Evolutionary conservation across 2,888 invertebrate genomes (phyloP), one percentile per base, ranked within the genome.

Genomic region (Drosophila bunnanda): DNA sequence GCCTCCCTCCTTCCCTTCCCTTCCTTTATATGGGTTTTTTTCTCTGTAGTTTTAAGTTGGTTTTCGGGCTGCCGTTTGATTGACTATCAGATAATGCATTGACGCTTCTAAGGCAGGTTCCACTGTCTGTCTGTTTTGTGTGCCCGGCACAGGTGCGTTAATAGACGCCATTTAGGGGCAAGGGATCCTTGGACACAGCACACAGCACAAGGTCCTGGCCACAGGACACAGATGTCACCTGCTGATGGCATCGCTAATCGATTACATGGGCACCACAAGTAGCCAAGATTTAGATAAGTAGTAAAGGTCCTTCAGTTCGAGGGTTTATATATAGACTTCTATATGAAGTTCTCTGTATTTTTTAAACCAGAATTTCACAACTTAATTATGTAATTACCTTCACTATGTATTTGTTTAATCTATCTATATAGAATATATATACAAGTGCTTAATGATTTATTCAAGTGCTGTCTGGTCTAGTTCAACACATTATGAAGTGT

Each of bases 31-130:
- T n/a, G n/a, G n/a, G n/a, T n/a, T n/a, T n/a, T 39, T 15, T 39
- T 25, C 4, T 25, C 25, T 25, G 25, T 25, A 25, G 25, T 25
- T 25, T 25, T 5, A 1, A 17, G 20, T 39, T 39, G 13, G 17
- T 17, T 57, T 53, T 65, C 28, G 53, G 65, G 75, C 82, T 74
- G 61, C 71, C 65, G 73, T 83, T 79, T 75, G 85, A 85, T 85
- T 82, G 88, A 82, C 72, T 80, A 74, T 75, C 77, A 68, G 78
- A 82, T 85, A 86, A 81, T 75, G 78, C 76, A 77, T 77, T 88
- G 88, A 88, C 85, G 85, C 85, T 76, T 88, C 88, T 80, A 62
- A 78, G 80, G 83, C 79, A 81, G 80, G 38, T 48, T 52, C 22
- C 32, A 50, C 54, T 30, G 20, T 38, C 28, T 38, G 41, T 41